Conservation (phyloP, 2,113 vertebrate species). For the Zosterops hypoxanthus region DNA sequence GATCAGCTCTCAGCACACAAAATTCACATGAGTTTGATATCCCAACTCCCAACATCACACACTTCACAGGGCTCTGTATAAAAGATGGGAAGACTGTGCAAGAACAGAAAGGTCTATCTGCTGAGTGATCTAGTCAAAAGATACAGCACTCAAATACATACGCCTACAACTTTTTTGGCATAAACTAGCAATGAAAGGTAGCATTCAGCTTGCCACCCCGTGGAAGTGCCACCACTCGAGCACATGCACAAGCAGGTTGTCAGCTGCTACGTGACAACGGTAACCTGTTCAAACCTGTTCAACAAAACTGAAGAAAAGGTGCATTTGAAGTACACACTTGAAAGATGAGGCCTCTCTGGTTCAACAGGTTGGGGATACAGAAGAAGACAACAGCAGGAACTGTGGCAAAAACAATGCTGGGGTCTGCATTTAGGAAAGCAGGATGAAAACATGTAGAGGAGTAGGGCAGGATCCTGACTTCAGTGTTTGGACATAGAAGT, state of each 20-base stretch:
- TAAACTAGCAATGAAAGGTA: background rate
- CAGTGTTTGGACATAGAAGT: background rate
- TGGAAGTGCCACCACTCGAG: background rate
- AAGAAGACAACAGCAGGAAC: background rate
- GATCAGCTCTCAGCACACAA: background rate
- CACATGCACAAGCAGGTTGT: background rate
- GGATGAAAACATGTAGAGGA: fast-evolving
- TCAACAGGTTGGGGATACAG: background rate
- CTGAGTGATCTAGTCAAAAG: background rate
- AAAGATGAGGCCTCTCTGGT: background rate
- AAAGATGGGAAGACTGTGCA: background rate
- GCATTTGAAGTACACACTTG: fast-evolving
- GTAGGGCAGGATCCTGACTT: background rate
- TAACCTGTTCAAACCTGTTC: background rate
- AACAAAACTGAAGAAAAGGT: background rate
- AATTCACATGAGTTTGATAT: background rate
- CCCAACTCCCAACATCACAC: background rate
- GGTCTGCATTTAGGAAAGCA: background rate
- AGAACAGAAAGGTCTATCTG: background rate
- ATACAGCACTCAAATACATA: background rate
- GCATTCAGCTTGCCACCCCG: background rate
- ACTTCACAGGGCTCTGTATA: too few species aligned
- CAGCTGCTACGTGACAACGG: background rate
- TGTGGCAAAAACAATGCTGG: background rate
- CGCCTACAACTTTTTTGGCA: background rate